phyloP scores from a whole-genome alignment of 2,888 invertebrate genomes.

The Platynereis dumerilii region DNA sequence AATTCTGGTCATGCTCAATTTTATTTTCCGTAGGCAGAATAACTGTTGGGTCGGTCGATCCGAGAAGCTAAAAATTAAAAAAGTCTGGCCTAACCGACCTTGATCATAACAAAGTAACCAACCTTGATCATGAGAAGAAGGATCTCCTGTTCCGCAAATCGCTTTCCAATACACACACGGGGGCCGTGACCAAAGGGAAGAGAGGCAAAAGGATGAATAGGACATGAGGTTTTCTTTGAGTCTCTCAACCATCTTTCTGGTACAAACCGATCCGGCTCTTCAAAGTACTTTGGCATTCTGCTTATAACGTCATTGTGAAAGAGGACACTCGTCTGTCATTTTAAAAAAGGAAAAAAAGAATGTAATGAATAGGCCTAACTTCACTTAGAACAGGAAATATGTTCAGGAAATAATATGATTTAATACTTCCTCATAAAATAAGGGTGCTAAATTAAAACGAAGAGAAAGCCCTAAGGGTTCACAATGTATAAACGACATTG shows the following conservation, averaged over 20 bases:
- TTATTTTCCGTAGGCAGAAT: too few relatives aligned
- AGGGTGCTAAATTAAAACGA: too few relatives aligned
- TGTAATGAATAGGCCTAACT: too few relatives aligned
- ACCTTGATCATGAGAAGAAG: constrained; percentile 56
- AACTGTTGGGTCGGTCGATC: too few relatives aligned
- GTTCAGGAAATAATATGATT: too few relatives aligned
- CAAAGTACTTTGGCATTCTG: constrained; percentile 71
- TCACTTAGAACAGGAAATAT: too few relatives aligned
- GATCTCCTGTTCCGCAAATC: constrained; percentile 87
- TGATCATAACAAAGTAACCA: too few relatives aligned
- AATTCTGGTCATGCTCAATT: too few relatives aligned
- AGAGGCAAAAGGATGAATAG: constrained; percentile 72
- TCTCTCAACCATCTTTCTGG: constrained; percentile 80
- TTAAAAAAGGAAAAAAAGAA: not conserved
- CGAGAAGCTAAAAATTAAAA: too few relatives aligned
- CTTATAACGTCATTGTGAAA: constrained; percentile 4
- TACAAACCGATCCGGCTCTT: constrained; percentile 74
- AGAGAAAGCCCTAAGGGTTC: too few relatives aligned
- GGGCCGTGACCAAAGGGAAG: constrained; percentile 82
- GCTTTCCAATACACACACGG: constrained; percentile 81
- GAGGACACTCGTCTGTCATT: not conserved
- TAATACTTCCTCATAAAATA: not conserved
- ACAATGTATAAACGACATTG: too few relatives aligned
- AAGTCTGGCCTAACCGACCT: too few relatives aligned
- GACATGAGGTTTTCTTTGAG: constrained; percentile 42